Evolutionary conservation across 2,113 vertebrate species (phyloP).

Genomic region (Charadrius vociferus): DNA sequence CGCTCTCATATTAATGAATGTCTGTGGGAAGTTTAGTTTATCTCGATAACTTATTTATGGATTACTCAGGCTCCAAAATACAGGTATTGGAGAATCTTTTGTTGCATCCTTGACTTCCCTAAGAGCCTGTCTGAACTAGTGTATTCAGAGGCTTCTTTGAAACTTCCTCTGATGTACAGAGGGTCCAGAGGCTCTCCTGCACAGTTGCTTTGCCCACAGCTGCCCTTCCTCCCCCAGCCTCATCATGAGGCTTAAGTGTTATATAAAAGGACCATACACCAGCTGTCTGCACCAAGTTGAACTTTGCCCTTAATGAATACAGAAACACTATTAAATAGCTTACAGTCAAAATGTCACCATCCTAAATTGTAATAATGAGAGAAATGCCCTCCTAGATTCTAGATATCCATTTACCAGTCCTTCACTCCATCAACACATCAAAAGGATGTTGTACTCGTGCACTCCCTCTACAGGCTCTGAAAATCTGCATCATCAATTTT

Average conservation of each 20-base stretch:
- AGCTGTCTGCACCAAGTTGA: constrained; percentile 62
- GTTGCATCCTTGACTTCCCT: not conserved
- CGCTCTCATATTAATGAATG: not conserved
- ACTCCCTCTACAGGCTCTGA: constrained; percentile 63
- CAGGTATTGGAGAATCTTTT: not conserved
- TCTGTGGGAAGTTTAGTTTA: not conserved
- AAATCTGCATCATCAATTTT: constrained; percentile 58
- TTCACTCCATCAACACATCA: constrained; percentile 52
- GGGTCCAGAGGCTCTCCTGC: constrained; percentile 35
- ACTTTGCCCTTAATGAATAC: constrained; percentile 68
- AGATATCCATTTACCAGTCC: constrained; percentile 32
- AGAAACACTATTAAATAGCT: constrained; percentile 68
- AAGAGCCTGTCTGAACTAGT: not conserved
- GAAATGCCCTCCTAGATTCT: constrained; percentile 58
- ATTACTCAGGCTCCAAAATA: not conserved
- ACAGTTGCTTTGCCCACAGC: constrained; percentile 44
- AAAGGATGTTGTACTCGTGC: constrained; percentile 20
- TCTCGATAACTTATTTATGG: not conserved
- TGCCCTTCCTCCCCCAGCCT: constrained; percentile 59
- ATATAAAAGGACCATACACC: constrained; percentile 68
- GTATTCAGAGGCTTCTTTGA: constrained; percentile 44
- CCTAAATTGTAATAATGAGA: constrained; percentile 62
- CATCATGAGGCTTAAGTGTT: constrained; percentile 65
- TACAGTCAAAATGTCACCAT: constrained; percentile 55
- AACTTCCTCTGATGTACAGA: constrained; percentile 40